Evolutionary conservation across 2,888 invertebrate genomes (phyloP), one percentile per base, ranked within the genome.

Genomic region (Drosophila kuntzei): DNA sequence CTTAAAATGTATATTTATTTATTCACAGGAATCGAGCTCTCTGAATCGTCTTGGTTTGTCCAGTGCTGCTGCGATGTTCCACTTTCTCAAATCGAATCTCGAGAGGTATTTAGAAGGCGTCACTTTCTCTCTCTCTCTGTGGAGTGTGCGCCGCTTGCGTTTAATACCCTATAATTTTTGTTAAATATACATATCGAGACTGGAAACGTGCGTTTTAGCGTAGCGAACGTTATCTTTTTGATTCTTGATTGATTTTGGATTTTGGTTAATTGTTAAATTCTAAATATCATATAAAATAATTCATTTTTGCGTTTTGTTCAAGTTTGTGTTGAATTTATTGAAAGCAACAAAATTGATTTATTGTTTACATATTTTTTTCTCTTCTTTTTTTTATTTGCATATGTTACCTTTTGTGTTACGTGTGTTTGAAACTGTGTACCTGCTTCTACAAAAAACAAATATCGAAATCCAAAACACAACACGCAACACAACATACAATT

Each of bases 41-140:
- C 95, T 96, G 81, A 95, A 94, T 46, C 94, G 95, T 69, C 95
- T 96, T 7, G 91, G 94, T 32, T 93, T 96, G 64, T 93, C 95
- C 80, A 95, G 95, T 57, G 85, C 90, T 22, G 89, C 90, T 16
- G 85, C 90, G 53, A 94, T 96, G 87, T 96, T 91, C 91, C 65
- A 92, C 89, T 70, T 93, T 92, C 39, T 93, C 89, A 82, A 90
- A 74, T 87, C 89, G 67, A 87, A 85, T 76, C 71, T 88, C 53
- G 81, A 82, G 77, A 91, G 91, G 92, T 91, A 91, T 90, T 90
- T 83, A 76, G 54, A 67, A 53, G 63, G 76, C 71, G 36, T 62
- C 41, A 34, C 60, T 39, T 12, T 32, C 41, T 9, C 20, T n/a
- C n/a, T 27, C 18, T 20, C 43, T 39, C 11, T 29, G 20, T 49